Base-by-base conservation (phyloP, 2,888 invertebrate species). In the Zelleria hepariella region DNA sequence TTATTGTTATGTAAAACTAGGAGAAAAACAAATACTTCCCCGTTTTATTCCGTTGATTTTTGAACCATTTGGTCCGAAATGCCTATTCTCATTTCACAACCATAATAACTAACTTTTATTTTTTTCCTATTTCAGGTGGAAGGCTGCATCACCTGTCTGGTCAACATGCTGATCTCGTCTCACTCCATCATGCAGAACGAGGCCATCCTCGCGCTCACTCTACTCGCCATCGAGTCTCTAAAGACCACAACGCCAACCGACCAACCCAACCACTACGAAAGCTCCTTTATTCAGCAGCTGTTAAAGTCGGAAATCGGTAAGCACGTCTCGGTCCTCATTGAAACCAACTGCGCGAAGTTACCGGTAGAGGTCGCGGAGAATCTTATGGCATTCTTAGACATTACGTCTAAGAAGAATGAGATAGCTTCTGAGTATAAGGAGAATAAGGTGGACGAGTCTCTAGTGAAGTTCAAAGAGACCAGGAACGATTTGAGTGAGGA, bases 161-260 rank as follows among this genome's bases (percentile, higher is more conserved):
- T 95, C 10, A 92, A 92, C 78, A 96, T 97, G 97, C 86, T 95
- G 64, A 91, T 93, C 4, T 94, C 95, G 2, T 94, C 95, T 69
- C 95, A 96, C 83, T 89, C 94, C 6, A 92, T 96, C 26, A 97
- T 97, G 97, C 95, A 95, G 76, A 94, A 94, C 74, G 95, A 96
- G 82, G 94, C 95, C 0, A 90, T 95, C 60, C 86, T 93, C 66
- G 93, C 95, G 42, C 86, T 95, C 59, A 93, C 92, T 64, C 90
- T 95, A 48, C 81, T 95, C 8, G 77, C 84, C 1, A 73, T 81
- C 59, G 75, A 80, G 63, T 70, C 75, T 0, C 67, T 83, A 60
- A 78, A 75, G 60, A 67, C 69, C 58, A 66, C 63, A 0, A 65
- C 71, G 0, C 49, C 54, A 42, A 57, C 59, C 4, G 32, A 60